Evolutionary conservation across 2,113 vertebrate species (phyloP).

Genomic region (Dendropsophus ebraccatus): DNA sequence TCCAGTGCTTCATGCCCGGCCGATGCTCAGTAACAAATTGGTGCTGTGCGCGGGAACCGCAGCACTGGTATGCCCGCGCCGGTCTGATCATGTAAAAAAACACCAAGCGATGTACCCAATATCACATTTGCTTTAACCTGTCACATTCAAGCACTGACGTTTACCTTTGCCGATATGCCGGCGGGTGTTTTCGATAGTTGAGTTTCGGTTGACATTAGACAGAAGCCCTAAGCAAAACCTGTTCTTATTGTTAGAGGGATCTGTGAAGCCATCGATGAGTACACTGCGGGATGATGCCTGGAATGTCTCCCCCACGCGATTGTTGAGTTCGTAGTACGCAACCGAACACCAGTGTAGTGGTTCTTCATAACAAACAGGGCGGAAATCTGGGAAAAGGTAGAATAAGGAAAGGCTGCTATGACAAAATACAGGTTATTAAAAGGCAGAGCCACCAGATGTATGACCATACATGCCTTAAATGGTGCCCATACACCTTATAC

Average conservation of each 20-base stretch:
- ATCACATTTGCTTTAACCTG: too few species aligned
- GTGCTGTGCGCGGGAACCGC: too few species aligned
- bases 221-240: conserved; percentile 96
- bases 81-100: too few species aligned
- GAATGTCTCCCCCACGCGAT: conserved; percentile 94
- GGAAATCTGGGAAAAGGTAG: conserved; percentile 78
- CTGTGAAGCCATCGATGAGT: conserved; percentile 95
- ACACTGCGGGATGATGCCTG: conserved; percentile 92
- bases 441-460: too few species aligned
- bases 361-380: conserved; percentile 97
- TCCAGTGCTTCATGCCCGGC: too few species aligned
- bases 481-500: too few species aligned
- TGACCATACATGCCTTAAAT: too few species aligned
- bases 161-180: conserved; percentile 98
- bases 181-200: conserved; percentile 96
- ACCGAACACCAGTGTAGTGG: conserved; percentile 97
- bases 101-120: too few species aligned
- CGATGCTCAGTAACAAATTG: too few species aligned
- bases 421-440: too few species aligned
- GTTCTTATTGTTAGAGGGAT: conserved; percentile 96
- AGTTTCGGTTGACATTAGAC: conserved; percentile 98
- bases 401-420: neutral
- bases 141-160: neutral
- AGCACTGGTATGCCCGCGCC: too few species aligned
- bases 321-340: conserved; percentile 97